Percentiles rank a stretch among this genome's conserved stretches.
These are phyloP conservation scores for Spodoptera picta DNA, from an alignment of 2,888 invertebrate species.

Conservation along the genomic window DNA sequence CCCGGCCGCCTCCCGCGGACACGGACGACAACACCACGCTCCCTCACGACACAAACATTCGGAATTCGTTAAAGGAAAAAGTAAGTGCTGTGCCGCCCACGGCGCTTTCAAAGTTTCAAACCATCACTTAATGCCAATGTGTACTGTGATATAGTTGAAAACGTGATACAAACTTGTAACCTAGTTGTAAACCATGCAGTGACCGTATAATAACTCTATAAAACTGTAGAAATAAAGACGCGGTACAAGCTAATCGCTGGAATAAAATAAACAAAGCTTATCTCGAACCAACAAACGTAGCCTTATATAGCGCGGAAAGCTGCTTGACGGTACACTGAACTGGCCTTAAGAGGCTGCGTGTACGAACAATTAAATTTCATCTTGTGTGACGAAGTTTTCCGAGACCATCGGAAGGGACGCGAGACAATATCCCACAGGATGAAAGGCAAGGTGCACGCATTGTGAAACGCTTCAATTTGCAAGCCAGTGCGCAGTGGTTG, in stretches of 20 bases:
- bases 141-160: slow-evolving; percentile 50
- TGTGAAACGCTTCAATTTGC: slow-evolving; percentile 48
- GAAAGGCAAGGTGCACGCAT: slow-evolving; percentile 61
- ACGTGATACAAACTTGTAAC: slow-evolving; percentile 46
- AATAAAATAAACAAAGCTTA: slow-evolving; percentile 82
- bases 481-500: slow-evolving; percentile 39
- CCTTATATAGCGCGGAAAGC: slow-evolving; percentile 77
- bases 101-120: slow-evolving; percentile 56
- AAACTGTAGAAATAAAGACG: slow-evolving; percentile 63
- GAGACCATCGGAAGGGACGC: slow-evolving; percentile 57
- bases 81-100: slow-evolving; percentile 88
- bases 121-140: slow-evolving; percentile 46
- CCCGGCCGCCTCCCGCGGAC: slow-evolving; percentile 70
- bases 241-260: slow-evolving; percentile 70
- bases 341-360: slow-evolving; percentile 57
- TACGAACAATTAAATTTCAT: slow-evolving; percentile 68
- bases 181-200: slow-evolving; percentile 52
- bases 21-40: slow-evolving; percentile 73
- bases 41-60: slow-evolving; percentile 84
- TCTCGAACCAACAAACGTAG: slow-evolving; percentile 74
- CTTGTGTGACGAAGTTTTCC: slow-evolving; percentile 61
- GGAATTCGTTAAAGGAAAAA: slow-evolving; percentile 94
- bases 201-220: slow-evolving; percentile 59
- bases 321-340: slow-evolving; percentile 66
- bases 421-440: slow-evolving; percentile 60